Percentiles rank a stretch among this genome's conserved stretches.
Evolutionary conservation across 2,113 vertebrate species (phyloP).

Genomic region (Corythornis cristatus): DNA sequence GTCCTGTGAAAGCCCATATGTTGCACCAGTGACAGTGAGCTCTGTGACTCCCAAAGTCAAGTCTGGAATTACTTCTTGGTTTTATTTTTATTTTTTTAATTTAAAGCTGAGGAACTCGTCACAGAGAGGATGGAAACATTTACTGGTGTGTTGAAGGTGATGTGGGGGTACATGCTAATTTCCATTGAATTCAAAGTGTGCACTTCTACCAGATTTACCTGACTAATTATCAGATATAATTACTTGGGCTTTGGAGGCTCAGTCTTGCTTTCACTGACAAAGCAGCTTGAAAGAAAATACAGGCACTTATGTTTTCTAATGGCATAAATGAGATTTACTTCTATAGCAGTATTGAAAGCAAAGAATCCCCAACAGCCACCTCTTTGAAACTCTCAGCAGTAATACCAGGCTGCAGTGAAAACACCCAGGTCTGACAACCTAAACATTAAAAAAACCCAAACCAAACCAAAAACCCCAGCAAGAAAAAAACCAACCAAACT

Average conservation of each 20-base stretch:
- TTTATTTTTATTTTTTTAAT: not conserved
- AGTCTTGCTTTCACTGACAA: not conserved
- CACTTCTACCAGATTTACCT: not conserved
- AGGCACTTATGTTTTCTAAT: not conserved
- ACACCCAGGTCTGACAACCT: not conserved
- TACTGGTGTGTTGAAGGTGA: not conserved
- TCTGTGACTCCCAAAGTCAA: not conserved
- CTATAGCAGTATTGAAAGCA: not conserved
- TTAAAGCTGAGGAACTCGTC: not conserved
- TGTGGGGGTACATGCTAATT: not conserved
- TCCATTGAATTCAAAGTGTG: not conserved
- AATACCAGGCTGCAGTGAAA: not conserved
- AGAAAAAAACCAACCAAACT: too few relatives aligned
- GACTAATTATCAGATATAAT: not conserved
- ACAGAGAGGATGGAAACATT: not conserved
- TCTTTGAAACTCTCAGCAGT: not conserved
- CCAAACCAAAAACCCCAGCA: too few relatives aligned
- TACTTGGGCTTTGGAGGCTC: not conserved
- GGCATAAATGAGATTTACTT: not conserved
- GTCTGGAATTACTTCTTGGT: not conserved
- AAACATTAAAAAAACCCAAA: not conserved
- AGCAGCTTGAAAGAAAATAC: not conserved
- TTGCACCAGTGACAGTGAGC: not conserved
- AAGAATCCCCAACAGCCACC: not conserved
- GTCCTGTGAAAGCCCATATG: not conserved